A percentile compares a stretch with the other conserved stretches of the same genome.
Evolutionary conservation across 2,113 vertebrate genomes (phyloP).

Genomic region (pig (Sus scrofa)): T2T-Sscrofa CM000813.6:148654501-148655000

Average conservation of each 20-base stretch:
- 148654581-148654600: neutral
- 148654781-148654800: neutral
- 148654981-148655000: neutral
- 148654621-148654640: neutral
- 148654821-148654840: neutral
- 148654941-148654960: constrained; percentile 14
- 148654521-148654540: neutral
- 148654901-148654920: neutral
- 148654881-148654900: neutral
- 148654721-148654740: neutral
- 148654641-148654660: neutral
- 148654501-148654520: neutral
- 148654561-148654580: neutral
- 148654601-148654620: neutral
- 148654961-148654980: neutral
- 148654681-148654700: neutral
- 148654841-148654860: neutral
- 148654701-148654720: neutral
- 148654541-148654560: neutral
- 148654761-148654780: neutral
- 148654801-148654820: neutral
- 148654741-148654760: neutral
- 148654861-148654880: neutral
- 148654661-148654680: constrained; percentile 21
- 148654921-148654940: neutral